These are phyloP conservation scores for Clusia tigrina DNA, from an alignment of 2,888 invertebrate species.

Conservation along the genomic window DNA sequence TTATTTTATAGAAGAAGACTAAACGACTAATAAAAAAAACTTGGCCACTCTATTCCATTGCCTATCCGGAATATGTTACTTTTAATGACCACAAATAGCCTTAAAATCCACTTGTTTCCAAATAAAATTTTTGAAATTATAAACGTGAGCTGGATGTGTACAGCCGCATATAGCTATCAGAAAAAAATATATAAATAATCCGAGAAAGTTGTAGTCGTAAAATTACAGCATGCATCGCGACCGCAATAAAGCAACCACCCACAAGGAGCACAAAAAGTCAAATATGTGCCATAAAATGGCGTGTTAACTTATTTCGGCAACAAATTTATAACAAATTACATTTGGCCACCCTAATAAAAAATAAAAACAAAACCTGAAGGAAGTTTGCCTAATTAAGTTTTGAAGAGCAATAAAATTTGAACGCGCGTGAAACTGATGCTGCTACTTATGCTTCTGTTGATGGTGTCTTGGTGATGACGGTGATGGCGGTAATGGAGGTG, in stretches of 20 bases:
- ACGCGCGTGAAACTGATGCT: no score
- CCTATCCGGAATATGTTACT: no score
- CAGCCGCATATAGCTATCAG: no score
- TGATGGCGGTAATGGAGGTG: no score
- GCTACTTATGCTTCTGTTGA: no score
- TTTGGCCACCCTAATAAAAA: slow-evolving; percentile 50
- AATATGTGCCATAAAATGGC: slow-evolving; percentile 21
- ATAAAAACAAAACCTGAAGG: slow-evolving; percentile 31
- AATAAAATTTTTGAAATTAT: slow-evolving; percentile 19
- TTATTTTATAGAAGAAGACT: no score
- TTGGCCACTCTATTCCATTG: no score
- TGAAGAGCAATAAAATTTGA: slow-evolving; percentile 60
- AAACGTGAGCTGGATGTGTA: slow-evolving; percentile 28
- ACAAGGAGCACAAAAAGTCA: slow-evolving; percentile 13
- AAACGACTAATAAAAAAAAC: no score
- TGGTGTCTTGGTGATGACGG: no score
- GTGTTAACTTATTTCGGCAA: slow-evolving; percentile 42
- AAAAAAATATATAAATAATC: no score
- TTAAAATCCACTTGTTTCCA: slow-evolving; percentile 1
- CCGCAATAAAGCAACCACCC: background rate
- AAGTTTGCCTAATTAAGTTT: slow-evolving; percentile 61
- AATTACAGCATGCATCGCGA: slow-evolving; percentile 34
- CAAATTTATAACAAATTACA: slow-evolving; percentile 60
- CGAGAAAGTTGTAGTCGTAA: slow-evolving; percentile 33
- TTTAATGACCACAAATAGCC: no score